These are phyloP conservation scores for Argyrosomus regius DNA, from an alignment of 2,797 vertebrate genomes.

Conservation along the genomic window DNA sequence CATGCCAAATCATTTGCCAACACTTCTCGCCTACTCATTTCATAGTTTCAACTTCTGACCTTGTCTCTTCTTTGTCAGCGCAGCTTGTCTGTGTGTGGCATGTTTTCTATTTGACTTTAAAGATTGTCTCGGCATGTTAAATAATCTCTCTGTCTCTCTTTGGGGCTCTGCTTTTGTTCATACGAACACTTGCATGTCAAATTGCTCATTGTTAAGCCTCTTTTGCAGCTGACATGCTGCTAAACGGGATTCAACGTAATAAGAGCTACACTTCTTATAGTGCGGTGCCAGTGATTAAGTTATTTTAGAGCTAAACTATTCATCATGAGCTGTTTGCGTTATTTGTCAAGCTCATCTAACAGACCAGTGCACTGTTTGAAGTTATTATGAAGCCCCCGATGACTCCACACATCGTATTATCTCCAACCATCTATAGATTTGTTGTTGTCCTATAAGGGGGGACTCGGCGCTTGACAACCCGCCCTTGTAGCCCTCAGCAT, in stretches of 20 bases:
- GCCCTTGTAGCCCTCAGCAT: slow-evolving; percentile 26
- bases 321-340: not conserved
- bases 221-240: not conserved
- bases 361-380: slow-evolving; percentile 23
- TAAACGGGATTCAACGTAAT: not conserved
- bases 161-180: not conserved
- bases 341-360: not conserved
- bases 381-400: not conserved
- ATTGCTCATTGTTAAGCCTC: not conserved
- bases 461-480: slow-evolving; percentile 23
- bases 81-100: not conserved
- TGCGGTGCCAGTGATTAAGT: not conserved
- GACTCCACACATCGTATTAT: slow-evolving; percentile 5
- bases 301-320: slow-evolving; percentile 13
- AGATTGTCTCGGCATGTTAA: not conserved
- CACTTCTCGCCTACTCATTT: not conserved
- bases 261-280: not conserved
- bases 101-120: slow-evolving; percentile 2
- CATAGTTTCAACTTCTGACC: not conserved
- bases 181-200: not conserved
- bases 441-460: slow-evolving; percentile 34
- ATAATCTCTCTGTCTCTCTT: not conserved
- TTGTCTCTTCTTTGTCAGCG: not conserved
- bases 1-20: not conserved
- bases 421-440: slow-evolving; percentile 30